Percentiles rank a stretch among this genome's conserved stretches.
Conservation (phyloP, 2,888 invertebrate genomes). For the Ptychoptera albimana region DNA sequence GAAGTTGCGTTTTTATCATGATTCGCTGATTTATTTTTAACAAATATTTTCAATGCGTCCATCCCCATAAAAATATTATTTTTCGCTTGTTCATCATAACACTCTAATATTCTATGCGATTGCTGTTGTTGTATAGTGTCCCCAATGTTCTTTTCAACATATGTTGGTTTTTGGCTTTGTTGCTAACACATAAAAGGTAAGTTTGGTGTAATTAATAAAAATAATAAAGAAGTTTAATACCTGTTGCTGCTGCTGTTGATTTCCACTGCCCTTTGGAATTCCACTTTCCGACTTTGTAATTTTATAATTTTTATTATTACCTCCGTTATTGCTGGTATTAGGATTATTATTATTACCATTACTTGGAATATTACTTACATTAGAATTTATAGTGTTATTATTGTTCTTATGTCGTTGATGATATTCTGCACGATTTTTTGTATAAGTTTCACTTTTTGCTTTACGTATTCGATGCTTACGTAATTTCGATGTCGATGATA, state of each 20-base stretch:
- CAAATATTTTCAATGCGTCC: conserved; percentile 3
- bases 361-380: no score
- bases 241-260: neutral
- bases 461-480: conserved; percentile 17
- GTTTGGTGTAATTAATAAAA: neutral
- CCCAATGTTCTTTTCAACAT: conserved; percentile 7
- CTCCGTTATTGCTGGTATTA: neutral
- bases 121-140: neutral
- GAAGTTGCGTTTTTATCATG: no score
- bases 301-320: neutral
- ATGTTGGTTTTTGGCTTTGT: conserved; percentile 2
- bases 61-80: conserved; percentile 3
- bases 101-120: conserved; percentile 15
- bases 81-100: conserved; percentile 2
- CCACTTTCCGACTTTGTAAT: conserved; percentile 6
- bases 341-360: neutral
- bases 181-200: neutral
- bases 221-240: neutral
- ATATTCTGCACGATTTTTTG: conserved; percentile 11
- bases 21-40: neutral
- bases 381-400: neutral
- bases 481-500: neutral
- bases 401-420: neutral
- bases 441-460: conserved; percentile 25
- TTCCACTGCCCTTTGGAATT: neutral